phyloP scores from a whole-genome alignment of 2,888 invertebrate species.

The Panzeria rudis region DNA sequence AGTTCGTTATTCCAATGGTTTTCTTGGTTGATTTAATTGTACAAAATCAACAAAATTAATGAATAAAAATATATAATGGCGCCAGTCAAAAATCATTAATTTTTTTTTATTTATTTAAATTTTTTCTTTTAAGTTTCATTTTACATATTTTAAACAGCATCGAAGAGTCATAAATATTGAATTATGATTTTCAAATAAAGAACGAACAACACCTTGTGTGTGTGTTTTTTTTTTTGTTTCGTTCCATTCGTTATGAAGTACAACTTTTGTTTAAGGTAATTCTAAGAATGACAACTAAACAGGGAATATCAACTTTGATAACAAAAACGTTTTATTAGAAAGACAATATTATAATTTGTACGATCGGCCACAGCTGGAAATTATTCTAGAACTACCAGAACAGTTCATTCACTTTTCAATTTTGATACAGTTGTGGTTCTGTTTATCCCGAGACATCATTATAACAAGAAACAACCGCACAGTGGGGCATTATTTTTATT shows the following conservation, averaged over 20 bases:
- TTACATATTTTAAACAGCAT: slow-evolving; percentile 39
- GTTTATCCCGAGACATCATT: neutral
- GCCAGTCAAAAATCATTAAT: slow-evolving; percentile 70
- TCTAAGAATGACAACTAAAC: slow-evolving; percentile 45
- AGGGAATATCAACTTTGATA: neutral
- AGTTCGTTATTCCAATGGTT: neutral
- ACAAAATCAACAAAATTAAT: slow-evolving; percentile 33
- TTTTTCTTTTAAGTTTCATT: slow-evolving; percentile 8
- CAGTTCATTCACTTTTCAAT: neutral
- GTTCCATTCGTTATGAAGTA: neutral
- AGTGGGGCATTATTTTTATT: neutral
- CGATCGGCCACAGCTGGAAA: neutral
- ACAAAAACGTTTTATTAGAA: neutral
- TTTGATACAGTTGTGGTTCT: neutral
- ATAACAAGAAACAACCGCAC: neutral
- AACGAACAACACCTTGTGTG: slow-evolving; percentile 54
- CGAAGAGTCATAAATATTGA: slow-evolving; percentile 58
- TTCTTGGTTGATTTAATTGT: slow-evolving; percentile 36
- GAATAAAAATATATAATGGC: slow-evolving; percentile 51
- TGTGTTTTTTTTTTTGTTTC: no score
- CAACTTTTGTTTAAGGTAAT: slow-evolving; percentile 12
- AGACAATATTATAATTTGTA: neutral
- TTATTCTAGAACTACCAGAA: neutral
- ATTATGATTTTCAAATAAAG: slow-evolving; percentile 61
- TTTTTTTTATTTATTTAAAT: slow-evolving; percentile 15